These are phyloP conservation scores for Ruditapes philippinarum DNA, from an alignment of 1,140 invertebrate species.

Conservation along the genomic window DNA sequence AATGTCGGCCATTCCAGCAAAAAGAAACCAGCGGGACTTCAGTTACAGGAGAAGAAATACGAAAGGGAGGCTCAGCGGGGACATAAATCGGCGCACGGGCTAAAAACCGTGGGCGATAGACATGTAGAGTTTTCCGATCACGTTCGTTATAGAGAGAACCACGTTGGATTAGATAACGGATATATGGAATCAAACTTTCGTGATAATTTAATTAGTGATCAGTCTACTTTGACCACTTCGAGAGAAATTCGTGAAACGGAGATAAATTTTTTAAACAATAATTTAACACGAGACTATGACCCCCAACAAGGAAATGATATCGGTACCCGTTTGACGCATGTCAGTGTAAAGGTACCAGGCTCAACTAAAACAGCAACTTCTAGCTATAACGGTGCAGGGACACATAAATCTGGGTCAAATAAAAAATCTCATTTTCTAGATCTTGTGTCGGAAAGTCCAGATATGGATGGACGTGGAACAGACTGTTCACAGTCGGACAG, in stretches of 20 bases:
- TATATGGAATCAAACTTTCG: neutral
- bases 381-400: neutral
- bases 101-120: neutral
- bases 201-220: constrained; percentile 29
- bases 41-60: constrained; percentile 57
- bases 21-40: neutral
- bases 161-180: constrained; percentile 38
- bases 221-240: constrained; percentile 64
- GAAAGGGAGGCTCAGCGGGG: neutral
- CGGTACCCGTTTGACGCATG: constrained; percentile 45
- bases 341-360: constrained; percentile 50
- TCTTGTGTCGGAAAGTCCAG: constrained; percentile 30
- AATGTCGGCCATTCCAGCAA: neutral
- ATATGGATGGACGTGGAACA: constrained; percentile 44
- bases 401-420: constrained; percentile 22
- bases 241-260: constrained; percentile 63
- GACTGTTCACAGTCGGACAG: constrained; percentile 56
- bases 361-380: neutral
- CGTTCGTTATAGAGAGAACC: constrained; percentile 6
- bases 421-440: constrained; percentile 49
- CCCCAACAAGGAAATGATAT: neutral
- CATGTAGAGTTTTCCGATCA: constrained; percentile 58
- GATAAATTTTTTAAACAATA: constrained; percentile 64
- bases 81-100: neutral
- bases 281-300: constrained; percentile 49